Base-by-base conservation (phyloP, 2,113 vertebrate species). In the Cyprinodon variegatus region DNA sequence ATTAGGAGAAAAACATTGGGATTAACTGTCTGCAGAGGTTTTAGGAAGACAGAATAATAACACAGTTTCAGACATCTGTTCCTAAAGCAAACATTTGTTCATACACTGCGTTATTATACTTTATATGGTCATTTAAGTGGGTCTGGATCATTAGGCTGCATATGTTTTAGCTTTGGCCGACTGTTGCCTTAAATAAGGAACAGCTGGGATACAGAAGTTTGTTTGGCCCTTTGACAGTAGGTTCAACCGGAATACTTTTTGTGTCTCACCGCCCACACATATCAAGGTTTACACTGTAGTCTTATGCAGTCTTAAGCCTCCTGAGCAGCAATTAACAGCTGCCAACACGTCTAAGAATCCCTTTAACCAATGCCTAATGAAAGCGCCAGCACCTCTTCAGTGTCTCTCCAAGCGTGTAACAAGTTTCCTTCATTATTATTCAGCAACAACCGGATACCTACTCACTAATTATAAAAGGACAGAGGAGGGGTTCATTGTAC, bases 321-420 rank as follows among this genome's bases (percentile, higher is more conserved):
- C 75, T 77, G 80, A 86, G 88, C 69, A 74, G 79, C 88, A 90
- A 91, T 91, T 91, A 92, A 86, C 89, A 91, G 81, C 84, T 85
- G 79, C 70, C 87, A 79, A 79, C 81, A 79, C 61, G 66, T 65
- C 85, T 80, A 79, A 83, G 79, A 86, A 86, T 86, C 89, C 83
- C 79, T 82, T 89, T 77, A 90, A 88, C 79, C 73, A 66, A 81
- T 78, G 79, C 86, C 76, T 84, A 80, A 90, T 86, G 76, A 90
- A 85, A 82, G 70, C 81, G 70, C 70, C 69, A 7, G 72, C 86
- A 91, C 86, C 88, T 91, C 87, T 84, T 84, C 84, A 89, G 86
- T 77, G 83, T 82, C 81, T 87, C 76, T 83, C 78, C 85, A 80
- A 77, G 72, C 76, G 60, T 87, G 83, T 86, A 93, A 88, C 78